Percentiles rank a stretch among this genome's conserved stretches.
phyloP scores from a whole-genome alignment of 2,113 vertebrate species.

The Neotragus pygmaeus region DNA sequence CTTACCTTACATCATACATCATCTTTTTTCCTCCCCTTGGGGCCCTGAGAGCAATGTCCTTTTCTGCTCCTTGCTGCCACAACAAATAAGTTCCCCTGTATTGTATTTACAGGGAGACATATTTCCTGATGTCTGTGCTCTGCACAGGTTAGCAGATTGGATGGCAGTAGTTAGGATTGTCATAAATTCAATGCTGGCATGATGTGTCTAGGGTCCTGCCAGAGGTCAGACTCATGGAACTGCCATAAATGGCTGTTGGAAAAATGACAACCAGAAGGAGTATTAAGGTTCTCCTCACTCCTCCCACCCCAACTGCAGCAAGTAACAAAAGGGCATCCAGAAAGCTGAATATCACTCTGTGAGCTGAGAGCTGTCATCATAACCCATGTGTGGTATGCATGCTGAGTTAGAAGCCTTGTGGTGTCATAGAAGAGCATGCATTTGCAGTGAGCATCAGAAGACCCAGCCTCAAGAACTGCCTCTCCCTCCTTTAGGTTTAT shows the following conservation, averaged over 20 bases:
- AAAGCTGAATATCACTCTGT: neutral
- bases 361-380: neutral
- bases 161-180: constrained; percentile 49
- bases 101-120: constrained; percentile 82
- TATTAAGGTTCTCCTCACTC: neutral
- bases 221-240: constrained; percentile 48
- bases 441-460: neutral
- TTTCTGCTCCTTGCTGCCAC: constrained; percentile 79
- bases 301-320: neutral
- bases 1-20: constrained; percentile 77
- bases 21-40: constrained; percentile 72
- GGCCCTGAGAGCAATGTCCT: constrained; percentile 70
- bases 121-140: constrained; percentile 73
- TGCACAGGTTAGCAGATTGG: constrained; percentile 72
- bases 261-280: constrained; percentile 44
- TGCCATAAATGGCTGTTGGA: neutral
- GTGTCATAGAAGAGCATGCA: neutral
- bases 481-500: neutral
- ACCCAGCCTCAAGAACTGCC: neutral
- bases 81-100: constrained; percentile 81
- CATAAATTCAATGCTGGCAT: constrained; percentile 70
- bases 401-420: neutral
- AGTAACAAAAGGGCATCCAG: neutral
- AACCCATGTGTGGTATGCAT: neutral
- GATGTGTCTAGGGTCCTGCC: constrained; percentile 42